phyloP scores from a whole-genome alignment of 35 echinoderm and acorn worm species.

The Ophiothrix spiculata region DNA sequence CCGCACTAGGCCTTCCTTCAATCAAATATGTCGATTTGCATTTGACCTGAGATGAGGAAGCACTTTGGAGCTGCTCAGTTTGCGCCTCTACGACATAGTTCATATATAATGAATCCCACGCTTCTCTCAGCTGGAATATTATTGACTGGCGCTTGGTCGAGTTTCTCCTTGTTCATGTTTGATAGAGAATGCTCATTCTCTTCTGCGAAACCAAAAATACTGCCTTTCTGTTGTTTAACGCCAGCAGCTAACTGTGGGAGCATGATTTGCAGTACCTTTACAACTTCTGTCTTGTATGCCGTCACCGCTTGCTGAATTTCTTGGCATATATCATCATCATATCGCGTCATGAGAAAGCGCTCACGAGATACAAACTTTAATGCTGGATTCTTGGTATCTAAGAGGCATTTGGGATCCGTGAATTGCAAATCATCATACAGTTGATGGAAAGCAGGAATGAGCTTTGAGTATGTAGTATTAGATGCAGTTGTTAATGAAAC shows the following conservation, averaged over 20 bases:
- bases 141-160: neutral
- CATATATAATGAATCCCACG: slow-evolving; percentile 20
- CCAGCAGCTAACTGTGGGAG: neutral
- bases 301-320: slow-evolving; percentile 5
- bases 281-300: neutral
- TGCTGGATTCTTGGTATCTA: slow-evolving; percentile 7
- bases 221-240: neutral
- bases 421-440: slow-evolving; percentile 3
- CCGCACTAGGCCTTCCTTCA: neutral
- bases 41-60: neutral
- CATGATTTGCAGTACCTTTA: slow-evolving; percentile 7
- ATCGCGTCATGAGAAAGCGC: slow-evolving; percentile 7
- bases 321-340: neutral
- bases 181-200: neutral
- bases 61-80: slow-evolving; percentile 26
- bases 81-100: slow-evolving; percentile 19
- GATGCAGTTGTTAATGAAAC: slow-evolving; percentile 15
- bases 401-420: neutral
- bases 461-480: neutral
- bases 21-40: slow-evolving; percentile 16
- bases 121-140: slow-evolving; percentile 6
- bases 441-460: slow-evolving; percentile 11
- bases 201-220: slow-evolving; percentile 7
- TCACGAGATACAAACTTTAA: slow-evolving; percentile 6
- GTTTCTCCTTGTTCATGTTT: slow-evolving; percentile 11